phyloP scores from a whole-genome alignment of 2,888 invertebrate genomes.

The Eugnorisma glareosa region DNA sequence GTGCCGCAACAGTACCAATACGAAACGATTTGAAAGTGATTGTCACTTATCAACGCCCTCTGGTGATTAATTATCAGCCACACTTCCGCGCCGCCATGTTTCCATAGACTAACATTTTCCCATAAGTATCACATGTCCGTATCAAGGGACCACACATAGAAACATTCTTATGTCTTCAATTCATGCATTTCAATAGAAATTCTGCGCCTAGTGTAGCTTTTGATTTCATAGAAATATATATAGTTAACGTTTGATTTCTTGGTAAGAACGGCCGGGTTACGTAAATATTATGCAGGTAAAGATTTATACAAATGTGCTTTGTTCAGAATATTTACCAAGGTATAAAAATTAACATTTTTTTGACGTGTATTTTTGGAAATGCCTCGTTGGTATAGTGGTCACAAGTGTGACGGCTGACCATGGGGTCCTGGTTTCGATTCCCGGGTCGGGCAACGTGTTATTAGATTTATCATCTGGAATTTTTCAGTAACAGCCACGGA shows the following conservation, averaged over 20 bases:
- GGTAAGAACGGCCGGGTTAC: conserved; percentile 6
- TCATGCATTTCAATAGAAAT: conserved; percentile 29
- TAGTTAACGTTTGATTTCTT: conserved; percentile 26
- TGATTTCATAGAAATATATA: conserved; percentile 45
- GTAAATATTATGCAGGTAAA: conserved; percentile 9
- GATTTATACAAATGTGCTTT: neutral
- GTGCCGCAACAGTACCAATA: no score
- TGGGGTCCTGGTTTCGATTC: no score
- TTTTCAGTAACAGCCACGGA: no score
- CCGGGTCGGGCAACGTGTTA: no score
- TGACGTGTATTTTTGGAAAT: neutral
- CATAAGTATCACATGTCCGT: conserved; percentile 36
- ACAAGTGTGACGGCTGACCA: no score
- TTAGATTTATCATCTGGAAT: no score
- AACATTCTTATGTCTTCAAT: conserved; percentile 25
- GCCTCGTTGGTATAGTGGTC: no score
- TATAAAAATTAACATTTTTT: neutral
- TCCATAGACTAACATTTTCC: conserved; percentile 15
- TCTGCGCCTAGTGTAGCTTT: neutral
- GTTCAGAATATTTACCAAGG: no score
- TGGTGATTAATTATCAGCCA: neutral
- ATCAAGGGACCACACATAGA: conserved; percentile 44
- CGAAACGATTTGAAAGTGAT: no score
- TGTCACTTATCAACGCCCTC: neutral
- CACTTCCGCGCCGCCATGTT: conserved; percentile 9